A percentile compares a stretch with the other conserved stretches of the same genome.
Evolutionary conservation across 1,140 invertebrate genomes (phyloP).

Genomic region (Lerema accius): DNA sequence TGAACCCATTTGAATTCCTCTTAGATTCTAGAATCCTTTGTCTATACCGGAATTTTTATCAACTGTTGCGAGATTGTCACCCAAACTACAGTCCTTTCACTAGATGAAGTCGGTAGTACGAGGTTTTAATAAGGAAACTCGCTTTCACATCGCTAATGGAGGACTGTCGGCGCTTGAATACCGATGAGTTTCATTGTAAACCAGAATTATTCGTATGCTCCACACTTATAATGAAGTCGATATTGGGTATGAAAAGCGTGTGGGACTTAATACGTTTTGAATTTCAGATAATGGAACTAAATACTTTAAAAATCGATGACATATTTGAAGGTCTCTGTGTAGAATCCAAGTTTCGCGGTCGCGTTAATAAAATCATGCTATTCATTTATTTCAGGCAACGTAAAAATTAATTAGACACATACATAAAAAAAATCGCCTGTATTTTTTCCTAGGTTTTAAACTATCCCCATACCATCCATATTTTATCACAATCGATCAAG

Average conservation of each 20-base stretch:
- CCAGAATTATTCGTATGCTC: not conserved
- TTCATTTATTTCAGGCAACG: no score
- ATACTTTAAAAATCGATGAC: not conserved
- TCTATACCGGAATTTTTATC: no score
- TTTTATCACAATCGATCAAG: no score
- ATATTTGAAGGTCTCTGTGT: no score
- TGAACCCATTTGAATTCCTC: no score
- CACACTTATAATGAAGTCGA: not conserved
- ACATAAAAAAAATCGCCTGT: no score
- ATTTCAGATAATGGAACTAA: not conserved
- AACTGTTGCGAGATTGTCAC: not conserved
- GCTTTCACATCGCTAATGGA: constrained; percentile 3
- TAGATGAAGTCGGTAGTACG: not conserved
- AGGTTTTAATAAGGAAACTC: not conserved
- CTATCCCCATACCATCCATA: no score
- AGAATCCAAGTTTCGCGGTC: no score
- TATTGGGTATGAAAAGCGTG: not conserved
- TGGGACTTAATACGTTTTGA: not conserved
- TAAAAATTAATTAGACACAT: no score
- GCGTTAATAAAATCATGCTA: no score
- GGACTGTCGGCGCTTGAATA: not conserved
- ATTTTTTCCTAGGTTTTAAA: no score
- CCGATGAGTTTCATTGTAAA: constrained; percentile 2
- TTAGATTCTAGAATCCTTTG: no score
- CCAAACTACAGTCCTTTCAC: not conserved